Percentiles rank a stretch among this genome's conserved stretches.
These are phyloP conservation scores for Scaptomyza caliginosa DNA, from an alignment of 2,888 invertebrate genomes.

Conservation along the genomic window DNA sequence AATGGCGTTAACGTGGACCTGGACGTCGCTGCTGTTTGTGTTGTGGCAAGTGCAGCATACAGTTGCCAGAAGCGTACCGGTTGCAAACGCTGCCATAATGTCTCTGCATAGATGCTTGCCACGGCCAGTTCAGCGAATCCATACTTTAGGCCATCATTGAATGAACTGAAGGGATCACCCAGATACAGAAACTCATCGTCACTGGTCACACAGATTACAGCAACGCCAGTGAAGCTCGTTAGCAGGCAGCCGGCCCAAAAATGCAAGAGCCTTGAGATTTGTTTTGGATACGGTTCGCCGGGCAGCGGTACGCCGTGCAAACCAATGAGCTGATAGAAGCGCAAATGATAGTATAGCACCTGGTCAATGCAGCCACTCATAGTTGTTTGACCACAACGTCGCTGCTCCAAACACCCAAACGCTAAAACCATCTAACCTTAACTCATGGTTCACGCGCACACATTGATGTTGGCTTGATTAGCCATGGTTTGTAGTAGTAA, in stretches of 20 bases:
- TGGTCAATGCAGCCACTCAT: constrained; percentile 42
- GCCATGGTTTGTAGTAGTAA: too few species aligned
- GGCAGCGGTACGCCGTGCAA: constrained; percentile 61
- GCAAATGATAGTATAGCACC: constrained; percentile 59
- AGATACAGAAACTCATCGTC: constrained; percentile 55
- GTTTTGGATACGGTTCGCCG: constrained; percentile 12
- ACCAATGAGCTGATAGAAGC: constrained; percentile 74
- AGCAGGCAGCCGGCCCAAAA: constrained; percentile 59
- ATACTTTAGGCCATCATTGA: constrained; percentile 72
- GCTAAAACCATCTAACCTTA: neutral
- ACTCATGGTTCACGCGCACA: neutral
- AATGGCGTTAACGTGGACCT: neutral
- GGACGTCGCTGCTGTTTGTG: too few species aligned
- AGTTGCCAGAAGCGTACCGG: constrained; percentile 65
- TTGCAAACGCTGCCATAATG: constrained; percentile 40
- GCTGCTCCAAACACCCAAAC: neutral
- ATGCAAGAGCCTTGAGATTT: constrained; percentile 4
- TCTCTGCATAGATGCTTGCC: constrained; percentile 61
- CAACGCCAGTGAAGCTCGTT: constrained; percentile 30
- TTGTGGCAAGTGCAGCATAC: constrained; percentile 27
- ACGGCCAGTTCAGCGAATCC: constrained; percentile 59
- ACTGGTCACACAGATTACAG: constrained; percentile 39
- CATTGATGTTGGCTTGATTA: neutral
- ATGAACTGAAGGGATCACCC: constrained; percentile 63
- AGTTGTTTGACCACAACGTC: constrained; percentile 9